Evolutionary conservation across 2,888 invertebrate genomes (phyloP).

Genomic region (Andrena bicolor): DNA sequence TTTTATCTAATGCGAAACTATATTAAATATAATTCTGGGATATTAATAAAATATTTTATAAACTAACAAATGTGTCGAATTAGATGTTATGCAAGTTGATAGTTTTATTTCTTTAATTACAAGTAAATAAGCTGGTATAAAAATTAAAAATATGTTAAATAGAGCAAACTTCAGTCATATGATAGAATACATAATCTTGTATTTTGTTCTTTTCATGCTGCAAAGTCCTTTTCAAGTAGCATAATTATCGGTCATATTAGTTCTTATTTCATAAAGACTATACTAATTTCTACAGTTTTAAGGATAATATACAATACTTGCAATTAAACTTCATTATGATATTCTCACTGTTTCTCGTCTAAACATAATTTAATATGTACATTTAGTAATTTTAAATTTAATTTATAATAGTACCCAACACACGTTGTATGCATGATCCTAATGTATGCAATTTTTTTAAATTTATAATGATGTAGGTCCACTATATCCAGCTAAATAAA

Average conservation of each 20-base stretch:
- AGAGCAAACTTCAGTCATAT: neutral
- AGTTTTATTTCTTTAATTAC: constrained; percentile 22
- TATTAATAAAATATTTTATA: constrained; percentile 21
- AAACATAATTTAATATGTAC: constrained; percentile 48
- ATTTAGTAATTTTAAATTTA: constrained; percentile 48
- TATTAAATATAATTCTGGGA: constrained; percentile 18
- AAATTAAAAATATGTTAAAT: constrained; percentile 39
- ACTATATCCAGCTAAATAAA: constrained; percentile 69
- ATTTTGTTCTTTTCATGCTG: constrained; percentile 10
- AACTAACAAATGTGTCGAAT: constrained; percentile 7
- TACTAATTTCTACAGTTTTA: constrained; percentile 37
- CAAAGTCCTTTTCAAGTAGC: constrained; percentile 23
- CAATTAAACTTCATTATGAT: constrained; percentile 48
- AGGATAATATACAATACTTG: constrained; percentile 57
- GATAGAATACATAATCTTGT: constrained; percentile 10
- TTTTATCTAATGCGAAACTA: constrained; percentile 1
- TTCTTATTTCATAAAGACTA: constrained; percentile 49
- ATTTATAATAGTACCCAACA: constrained; percentile 44
- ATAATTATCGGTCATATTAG: constrained; percentile 29
- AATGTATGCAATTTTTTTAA: constrained; percentile 38
- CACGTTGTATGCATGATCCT: constrained; percentile 35
- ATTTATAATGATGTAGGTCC: constrained; percentile 61
- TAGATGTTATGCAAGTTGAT: constrained; percentile 12
- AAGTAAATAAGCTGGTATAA: constrained; percentile 16
- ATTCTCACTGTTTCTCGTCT: constrained; percentile 42